These are phyloP conservation scores for Lucilia sericata DNA, from an alignment of 1,140 invertebrate species.

Conservation along the genomic window DNA sequence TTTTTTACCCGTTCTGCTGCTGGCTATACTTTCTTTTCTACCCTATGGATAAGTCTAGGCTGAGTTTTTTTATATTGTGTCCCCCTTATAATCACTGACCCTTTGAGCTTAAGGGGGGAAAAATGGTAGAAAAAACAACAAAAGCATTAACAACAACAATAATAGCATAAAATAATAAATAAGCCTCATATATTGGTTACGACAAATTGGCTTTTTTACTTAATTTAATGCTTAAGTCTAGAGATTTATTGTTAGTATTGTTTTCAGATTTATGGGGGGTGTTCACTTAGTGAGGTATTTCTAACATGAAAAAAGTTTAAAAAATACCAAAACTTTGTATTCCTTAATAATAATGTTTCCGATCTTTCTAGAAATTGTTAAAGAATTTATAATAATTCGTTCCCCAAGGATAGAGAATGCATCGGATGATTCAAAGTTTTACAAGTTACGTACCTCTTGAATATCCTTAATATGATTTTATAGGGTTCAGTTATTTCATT, in stretches of 20 bases:
- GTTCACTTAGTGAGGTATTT: not conserved
- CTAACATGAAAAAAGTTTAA: no score
- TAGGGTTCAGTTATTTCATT: not conserved
- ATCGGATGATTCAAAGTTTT: no score
- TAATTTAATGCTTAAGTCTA: conserved; percentile 27
- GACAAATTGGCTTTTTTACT: conserved; percentile 23
- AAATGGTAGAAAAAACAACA: not conserved
- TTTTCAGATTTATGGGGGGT: not conserved
- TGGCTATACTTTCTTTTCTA: not conserved
- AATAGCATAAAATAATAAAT: conserved; percentile 30
- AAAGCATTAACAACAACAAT: not conserved
- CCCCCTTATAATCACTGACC: conserved; percentile 6
- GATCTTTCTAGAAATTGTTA: no score
- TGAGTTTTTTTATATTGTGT: not conserved
- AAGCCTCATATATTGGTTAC: conserved; percentile 19
- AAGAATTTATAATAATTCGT: no score
- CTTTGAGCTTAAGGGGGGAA: not conserved
- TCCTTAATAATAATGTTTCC: no score
- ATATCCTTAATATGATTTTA: not conserved
- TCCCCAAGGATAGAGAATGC: no score
- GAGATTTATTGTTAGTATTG: conserved; percentile 1
- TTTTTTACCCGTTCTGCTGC: not conserved
- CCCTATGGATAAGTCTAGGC: no score
- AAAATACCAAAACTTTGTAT: no score
- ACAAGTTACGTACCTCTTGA: not conserved